Percentiles rank a stretch among this genome's conserved stretches.
phyloP scores from a whole-genome alignment of 1,140 invertebrate species.

The Drosophila sp. region DNA sequence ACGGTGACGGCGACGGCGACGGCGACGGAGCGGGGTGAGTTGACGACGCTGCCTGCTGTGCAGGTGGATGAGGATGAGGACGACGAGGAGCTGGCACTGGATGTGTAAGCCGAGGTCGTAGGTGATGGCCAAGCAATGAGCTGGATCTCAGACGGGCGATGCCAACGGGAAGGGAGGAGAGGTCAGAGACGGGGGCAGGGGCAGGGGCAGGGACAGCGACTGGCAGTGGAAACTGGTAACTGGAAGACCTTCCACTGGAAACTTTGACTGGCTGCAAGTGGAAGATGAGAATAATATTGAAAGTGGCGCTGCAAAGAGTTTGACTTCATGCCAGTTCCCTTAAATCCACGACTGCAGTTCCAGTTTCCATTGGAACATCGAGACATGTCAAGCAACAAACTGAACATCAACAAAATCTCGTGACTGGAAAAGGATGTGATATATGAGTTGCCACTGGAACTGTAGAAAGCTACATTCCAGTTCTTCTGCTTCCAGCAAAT shows the following conservation, averaged over 20 bases:
- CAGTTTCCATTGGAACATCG: too few relatives aligned
- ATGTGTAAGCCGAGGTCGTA: constrained; percentile 58
- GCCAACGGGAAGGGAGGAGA: too few relatives aligned
- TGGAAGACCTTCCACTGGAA: not conserved
- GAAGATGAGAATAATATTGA: not conserved
- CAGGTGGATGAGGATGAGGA: constrained; percentile 53
- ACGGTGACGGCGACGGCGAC: constrained; percentile 6
- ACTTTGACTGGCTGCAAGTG: not conserved
- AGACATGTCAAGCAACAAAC: too few relatives aligned
- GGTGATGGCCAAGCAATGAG: constrained; percentile 16
- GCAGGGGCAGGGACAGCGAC: not conserved
- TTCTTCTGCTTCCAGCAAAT: too few relatives aligned
- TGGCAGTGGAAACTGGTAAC: not conserved
- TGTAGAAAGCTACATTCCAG: not conserved
- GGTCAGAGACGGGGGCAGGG: too few relatives aligned
- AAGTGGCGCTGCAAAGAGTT: too few relatives aligned
- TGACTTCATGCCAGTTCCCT: too few relatives aligned
- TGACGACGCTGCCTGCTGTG: constrained; percentile 10
- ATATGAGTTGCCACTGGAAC: too few relatives aligned
- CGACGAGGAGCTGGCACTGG: constrained; percentile 79
- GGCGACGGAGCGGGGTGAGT: constrained; percentile 5
- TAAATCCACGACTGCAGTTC: too few relatives aligned
- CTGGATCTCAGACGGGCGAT: constrained; percentile 65
- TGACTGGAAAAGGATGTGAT: too few relatives aligned
- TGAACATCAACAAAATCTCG: too few relatives aligned